Evolutionary conservation across 2,888 invertebrate genomes (phyloP), one percentile per base, ranked within the genome.

Genomic region (Platycnemis pennipes): DNA sequence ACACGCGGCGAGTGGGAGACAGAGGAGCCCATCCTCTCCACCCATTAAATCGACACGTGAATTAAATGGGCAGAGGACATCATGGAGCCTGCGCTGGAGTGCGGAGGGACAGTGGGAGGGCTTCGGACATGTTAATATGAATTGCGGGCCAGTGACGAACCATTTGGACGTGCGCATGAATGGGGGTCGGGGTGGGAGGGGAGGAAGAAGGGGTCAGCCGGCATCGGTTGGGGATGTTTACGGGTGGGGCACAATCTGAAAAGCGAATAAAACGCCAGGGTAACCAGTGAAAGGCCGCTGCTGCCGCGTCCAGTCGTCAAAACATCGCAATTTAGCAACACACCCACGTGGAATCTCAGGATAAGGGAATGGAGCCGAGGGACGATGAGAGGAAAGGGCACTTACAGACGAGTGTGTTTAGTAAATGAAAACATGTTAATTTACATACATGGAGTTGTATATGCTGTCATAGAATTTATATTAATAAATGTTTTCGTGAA

Each of bases 31-130:
- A 69, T 69, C 77, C 77, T 37, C 77, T 37, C 77, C 26, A 13
- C 77, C 77, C 77, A 77, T 77, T 77, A 77, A 77, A 77, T 77
- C 77, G 77, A 77, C 77, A 37, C 77, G 77, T 77, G 77, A 77
- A 26, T 13, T 31, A 77, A 77, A 26, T 63, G 63, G 22, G 63
- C 49, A 49, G 49, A 19, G 49, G 49, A 49, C 49, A 16, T 49
- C 19, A 49, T 49, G 77, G 77, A 37, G 26, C 77, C 31, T 37
- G 77, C 77, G 77, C 77, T 77, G 31, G 77, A 77, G 77, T 77
- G 37, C 77, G 77, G 63, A 63, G 63, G 37, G 37, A 77, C 31
- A 37, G 37, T 31, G 77, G 77, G 31, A 16, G 37, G 77, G 77
- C 31, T 22, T 8, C 31, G 26, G 22, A 37, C 77, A 77, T 31